Percentiles rank a stretch among this genome's conserved stretches.
Conservation (phyloP, 2,888 invertebrate genomes). For the Dynastes grantii region DNA sequence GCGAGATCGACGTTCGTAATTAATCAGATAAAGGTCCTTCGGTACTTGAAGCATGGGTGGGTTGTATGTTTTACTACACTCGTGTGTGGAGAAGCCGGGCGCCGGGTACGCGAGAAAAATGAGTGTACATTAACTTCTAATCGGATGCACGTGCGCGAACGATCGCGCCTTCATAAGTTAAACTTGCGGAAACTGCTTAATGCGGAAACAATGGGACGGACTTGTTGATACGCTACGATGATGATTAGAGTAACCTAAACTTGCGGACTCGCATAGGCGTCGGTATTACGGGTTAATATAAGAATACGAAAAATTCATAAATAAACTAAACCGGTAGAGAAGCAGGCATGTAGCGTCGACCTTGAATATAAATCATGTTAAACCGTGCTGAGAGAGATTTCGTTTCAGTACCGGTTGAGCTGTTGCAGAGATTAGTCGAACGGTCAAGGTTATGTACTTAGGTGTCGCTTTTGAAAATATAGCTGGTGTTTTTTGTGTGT, state of each 20-base stretch:
- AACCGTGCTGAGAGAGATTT: too few relatives aligned
- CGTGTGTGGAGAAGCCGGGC: not conserved
- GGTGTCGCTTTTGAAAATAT: too few relatives aligned
- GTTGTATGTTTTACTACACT: not conserved
- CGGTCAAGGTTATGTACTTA: too few relatives aligned
- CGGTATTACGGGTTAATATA: too few relatives aligned
- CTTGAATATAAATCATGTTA: too few relatives aligned
- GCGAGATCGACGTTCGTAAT: slow-evolving; percentile 38
- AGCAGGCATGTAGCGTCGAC: too few relatives aligned
- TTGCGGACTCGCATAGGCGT: too few relatives aligned
- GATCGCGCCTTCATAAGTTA: slow-evolving; percentile 24
- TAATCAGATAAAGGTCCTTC: slow-evolving; percentile 41
- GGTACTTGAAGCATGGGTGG: not conserved
- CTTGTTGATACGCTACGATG: slow-evolving; percentile 25
- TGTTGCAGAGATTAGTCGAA: too few relatives aligned
- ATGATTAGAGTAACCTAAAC: not conserved
- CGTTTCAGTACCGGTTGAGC: too few relatives aligned
- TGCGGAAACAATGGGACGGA: slow-evolving; percentile 22
- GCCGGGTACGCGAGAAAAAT: slow-evolving; percentile 19
- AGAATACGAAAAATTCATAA: too few relatives aligned
- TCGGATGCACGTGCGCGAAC: slow-evolving; percentile 7
- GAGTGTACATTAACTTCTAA: slow-evolving; percentile 34
- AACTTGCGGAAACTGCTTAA: slow-evolving; percentile 16
- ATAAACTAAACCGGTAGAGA: too few relatives aligned
- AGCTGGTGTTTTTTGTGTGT: too few relatives aligned